These are phyloP conservation scores for Eleutherodactylus coqui DNA, from an alignment of 2,797 vertebrate species.

Conservation along the genomic window DNA sequence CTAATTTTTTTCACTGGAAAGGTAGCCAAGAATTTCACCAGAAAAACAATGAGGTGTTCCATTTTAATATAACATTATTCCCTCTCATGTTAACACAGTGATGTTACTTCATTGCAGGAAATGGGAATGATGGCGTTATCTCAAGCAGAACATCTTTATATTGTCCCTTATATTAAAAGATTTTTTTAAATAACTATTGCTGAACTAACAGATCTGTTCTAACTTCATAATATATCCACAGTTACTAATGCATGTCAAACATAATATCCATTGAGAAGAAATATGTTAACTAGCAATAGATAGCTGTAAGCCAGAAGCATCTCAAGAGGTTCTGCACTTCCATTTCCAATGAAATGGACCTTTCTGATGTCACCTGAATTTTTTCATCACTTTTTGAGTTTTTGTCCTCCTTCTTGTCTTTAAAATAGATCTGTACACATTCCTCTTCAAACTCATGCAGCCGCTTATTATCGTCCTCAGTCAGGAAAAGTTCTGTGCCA, in stretches of 20 bases:
- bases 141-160: too few relatives aligned
- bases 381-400: constrained; percentile 83
- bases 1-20: too few relatives aligned
- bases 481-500: constrained; percentile 80
- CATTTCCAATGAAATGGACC: constrained; percentile 67
- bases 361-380: constrained; percentile 83
- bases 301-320: neutral
- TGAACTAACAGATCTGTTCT: too few relatives aligned
- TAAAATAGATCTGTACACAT: constrained; percentile 85
- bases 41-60: too few relatives aligned
- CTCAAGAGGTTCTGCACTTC: neutral
- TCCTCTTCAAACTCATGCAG: constrained; percentile 88
- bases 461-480: constrained; percentile 86
- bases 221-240: neutral
- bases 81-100: too few relatives aligned
- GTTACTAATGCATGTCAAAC: neutral
- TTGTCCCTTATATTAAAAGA: too few relatives aligned
- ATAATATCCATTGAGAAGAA: neutral
- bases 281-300: too few relatives aligned
- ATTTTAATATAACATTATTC: too few relatives aligned
- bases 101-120: too few relatives aligned
- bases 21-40: too few relatives aligned
- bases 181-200: too few relatives aligned
- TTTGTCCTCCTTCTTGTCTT: constrained; percentile 84
- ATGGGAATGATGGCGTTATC: too few relatives aligned